Conservation (phyloP, 2,797 vertebrate species). For the Helostoma temminkii region DNA sequence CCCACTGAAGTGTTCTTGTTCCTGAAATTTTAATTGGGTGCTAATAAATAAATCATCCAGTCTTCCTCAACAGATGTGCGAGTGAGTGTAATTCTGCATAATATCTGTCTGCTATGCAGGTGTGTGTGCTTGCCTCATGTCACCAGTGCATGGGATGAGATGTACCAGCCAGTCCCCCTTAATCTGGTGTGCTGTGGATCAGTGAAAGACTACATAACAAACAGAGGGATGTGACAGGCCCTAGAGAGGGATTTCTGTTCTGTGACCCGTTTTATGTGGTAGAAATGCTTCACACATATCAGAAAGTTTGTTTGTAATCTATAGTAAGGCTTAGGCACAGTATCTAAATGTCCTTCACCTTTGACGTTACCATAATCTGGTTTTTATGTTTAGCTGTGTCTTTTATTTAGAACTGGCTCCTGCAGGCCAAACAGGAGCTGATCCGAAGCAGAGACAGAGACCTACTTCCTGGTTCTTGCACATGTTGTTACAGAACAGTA, state of each 20-base stretch:
- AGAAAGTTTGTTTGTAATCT: slow-evolving; percentile 37
- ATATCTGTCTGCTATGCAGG: slow-evolving; percentile 76
- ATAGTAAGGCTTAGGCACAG: neutral
- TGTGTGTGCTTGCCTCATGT: slow-evolving; percentile 75
- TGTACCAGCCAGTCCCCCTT: slow-evolving; percentile 69
- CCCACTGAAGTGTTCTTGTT: slow-evolving; percentile 86
- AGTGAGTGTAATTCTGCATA: slow-evolving; percentile 76
- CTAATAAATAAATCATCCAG: slow-evolving; percentile 85
- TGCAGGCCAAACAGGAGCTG: neutral
- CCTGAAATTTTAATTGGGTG: slow-evolving; percentile 87
- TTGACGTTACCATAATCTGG: slow-evolving; percentile 11
- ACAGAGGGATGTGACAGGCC: slow-evolving; percentile 63
- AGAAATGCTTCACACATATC: slow-evolving; percentile 33
- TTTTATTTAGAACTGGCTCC: neutral
- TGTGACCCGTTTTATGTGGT: slow-evolving; percentile 65
- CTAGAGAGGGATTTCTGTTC: slow-evolving; percentile 65
- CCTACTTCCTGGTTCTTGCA: slow-evolving; percentile 10
- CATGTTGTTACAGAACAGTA: slow-evolving; percentile 22
- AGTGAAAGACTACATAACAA: slow-evolving; percentile 67
- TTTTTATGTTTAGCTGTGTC: neutral
- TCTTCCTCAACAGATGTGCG: slow-evolving; percentile 85
- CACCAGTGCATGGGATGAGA: slow-evolving; percentile 70
- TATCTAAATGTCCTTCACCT: slow-evolving; percentile 17
- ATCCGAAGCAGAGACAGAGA: neutral
- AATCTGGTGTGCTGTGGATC: slow-evolving; percentile 70